Base-by-base conservation (phyloP, 1,140 invertebrate species). In the Lysiphlebus fabarum region DNA sequence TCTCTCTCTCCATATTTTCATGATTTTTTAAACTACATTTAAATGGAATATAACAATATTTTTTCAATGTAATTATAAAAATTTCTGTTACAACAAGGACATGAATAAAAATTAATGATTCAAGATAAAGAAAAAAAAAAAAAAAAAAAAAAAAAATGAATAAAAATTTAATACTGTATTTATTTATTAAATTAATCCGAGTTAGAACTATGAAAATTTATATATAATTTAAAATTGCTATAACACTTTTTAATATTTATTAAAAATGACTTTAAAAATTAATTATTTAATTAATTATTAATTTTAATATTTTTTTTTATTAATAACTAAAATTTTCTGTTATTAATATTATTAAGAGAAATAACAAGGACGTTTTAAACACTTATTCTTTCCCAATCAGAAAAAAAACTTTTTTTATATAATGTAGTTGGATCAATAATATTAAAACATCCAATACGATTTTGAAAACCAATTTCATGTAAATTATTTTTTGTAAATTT, bases 51-150 rank as follows among this genome's bases (percentile, higher is more conserved):
- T 38, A 53, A 41, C 40, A n/a, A 33, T 58, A 60, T 63, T 67
- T 70, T 70, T 74, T 73, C 67, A 69, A 73, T 65, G 55, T 71
- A 68, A 71, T 66, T 65, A 64, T 68, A 68, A 65, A 66, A 70
- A 71, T 62, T 78, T 78, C 74, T 73, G 71, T 75, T 73, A 72
- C 65, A 74, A 72, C 65, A 74, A 76, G 69, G 72, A 74, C 62
- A 76, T 75, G 68, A 74, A 76, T 65, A 68, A 71, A 75, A 65
- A 69, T 65, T 56, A 51, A 68, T 68, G 53, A 72, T 69, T 67
- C 44, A 67, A 63, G 63, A 69, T 66, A 58, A 68, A 64, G 7
- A 48, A 45, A 54, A 48, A 26, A 36, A 17, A 40, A n/a, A 7
- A 62, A 56, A 58, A 68, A 64, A n/a, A 48, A 45, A 54, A 48